Evolutionary conservation across 2,113 vertebrate species (phyloP).

Genomic region (Ranitomeya variabilis): DNA sequence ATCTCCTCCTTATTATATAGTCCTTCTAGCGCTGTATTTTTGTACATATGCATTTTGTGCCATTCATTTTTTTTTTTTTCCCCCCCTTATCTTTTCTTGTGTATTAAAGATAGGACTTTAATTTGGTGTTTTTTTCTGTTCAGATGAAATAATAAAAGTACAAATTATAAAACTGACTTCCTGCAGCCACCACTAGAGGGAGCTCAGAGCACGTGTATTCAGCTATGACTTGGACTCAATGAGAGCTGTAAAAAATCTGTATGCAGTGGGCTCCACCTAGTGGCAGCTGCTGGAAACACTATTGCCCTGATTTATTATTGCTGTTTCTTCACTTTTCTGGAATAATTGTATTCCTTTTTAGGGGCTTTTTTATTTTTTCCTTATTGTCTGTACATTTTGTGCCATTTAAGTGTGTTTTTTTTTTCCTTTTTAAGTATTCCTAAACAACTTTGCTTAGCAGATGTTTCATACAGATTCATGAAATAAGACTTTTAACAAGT

Average conservation of each 20-base stretch:
- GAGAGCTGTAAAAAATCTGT: not conserved
- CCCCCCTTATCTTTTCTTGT: not conserved
- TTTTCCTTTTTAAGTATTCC: too few relatives aligned
- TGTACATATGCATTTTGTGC: conserved; percentile 7
- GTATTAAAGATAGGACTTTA: not conserved
- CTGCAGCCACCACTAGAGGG: not conserved
- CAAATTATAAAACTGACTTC: not conserved
- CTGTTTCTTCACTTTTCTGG: too few relatives aligned
- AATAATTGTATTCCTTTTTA: too few relatives aligned
- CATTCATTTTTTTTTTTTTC: not conserved
- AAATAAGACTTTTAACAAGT: too few relatives aligned
- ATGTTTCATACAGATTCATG: too few relatives aligned
- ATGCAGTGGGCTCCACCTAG: not conserved
- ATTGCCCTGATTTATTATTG: too few relatives aligned
- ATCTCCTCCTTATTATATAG: not conserved
- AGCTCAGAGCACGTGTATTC: not conserved
- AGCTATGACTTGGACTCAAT: not conserved
- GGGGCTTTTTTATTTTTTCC: too few relatives aligned
- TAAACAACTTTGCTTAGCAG: too few relatives aligned
- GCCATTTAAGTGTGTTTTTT: too few relatives aligned
- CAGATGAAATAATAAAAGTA: too few relatives aligned
- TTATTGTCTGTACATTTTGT: too few relatives aligned
- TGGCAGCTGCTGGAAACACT: not conserved
- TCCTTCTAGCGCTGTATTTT: not conserved
- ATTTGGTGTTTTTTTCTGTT: not conserved